Evolutionary conservation across 2,113 vertebrate genomes (phyloP), one percentile per base, ranked within the genome.

Genomic region (Gobiocypris rarus): DNA sequence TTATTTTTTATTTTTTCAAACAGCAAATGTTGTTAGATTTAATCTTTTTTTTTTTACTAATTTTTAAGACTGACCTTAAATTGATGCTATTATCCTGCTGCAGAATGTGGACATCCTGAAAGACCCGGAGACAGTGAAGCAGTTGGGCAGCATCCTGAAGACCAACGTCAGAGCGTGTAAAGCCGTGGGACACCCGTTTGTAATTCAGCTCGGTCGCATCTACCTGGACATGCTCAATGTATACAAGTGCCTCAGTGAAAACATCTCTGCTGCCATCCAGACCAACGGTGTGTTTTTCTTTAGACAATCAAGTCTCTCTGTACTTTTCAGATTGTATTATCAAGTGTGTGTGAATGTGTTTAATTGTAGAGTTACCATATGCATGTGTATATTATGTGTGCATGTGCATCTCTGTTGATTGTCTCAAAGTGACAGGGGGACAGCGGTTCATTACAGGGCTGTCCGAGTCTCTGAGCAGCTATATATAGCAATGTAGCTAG

Each of bases 211-310:
- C 83, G 97, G 98, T 83, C 95, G 98, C 90, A 99, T 99, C 93
- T 99, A 99, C 92, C 95, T 99, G 88, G 98, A 99, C 95, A 99
- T 99, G 98, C 96, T 99, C 89, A 99, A 99, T 88, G 98, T 99
- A 84, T 99, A 99, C 92, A 99, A 99, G 96, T 99, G 98, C 97
- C 97, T 99, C 91, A 99, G 98, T 93, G 98, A 99, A 94, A 99
- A 99, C 90, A 99, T 99, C 92, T 99, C 98, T 87, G 98, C 98
- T 91, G 98, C 97, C 91, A 99, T 99, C 89, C 98, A 99, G 91
- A 97, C 97, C 88, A 99, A 99, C 54, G 98, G 98, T 83, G 48
- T 7, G 10, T 69, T 31, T 71, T 48, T 52, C 22, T 17, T 61
- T 52, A 75, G 5, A 19, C 52, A 19, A 24, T 59, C 11, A 34